Base-by-base conservation (phyloP, 2,797 vertebrate species). In the Percopsis omiscomaycus region DNA sequence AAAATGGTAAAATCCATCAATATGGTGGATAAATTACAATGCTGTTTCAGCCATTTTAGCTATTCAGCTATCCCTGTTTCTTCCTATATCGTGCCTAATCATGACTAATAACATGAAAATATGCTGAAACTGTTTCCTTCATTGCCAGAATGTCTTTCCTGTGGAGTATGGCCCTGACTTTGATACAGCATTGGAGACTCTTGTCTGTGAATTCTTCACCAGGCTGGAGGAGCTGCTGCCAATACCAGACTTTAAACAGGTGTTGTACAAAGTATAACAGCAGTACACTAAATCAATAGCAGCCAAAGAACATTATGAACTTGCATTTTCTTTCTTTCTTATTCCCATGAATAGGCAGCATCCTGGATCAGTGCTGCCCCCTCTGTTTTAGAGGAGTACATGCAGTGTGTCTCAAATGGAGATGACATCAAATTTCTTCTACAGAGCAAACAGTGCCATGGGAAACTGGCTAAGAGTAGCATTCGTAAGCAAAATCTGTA, bases 171-270 rank as follows among this genome's bases (percentile, higher is more conserved):
- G 90, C 4, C 88, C 89, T 0, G 89, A 89, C 75, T 91, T 91
- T 8, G 90, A 91, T 77, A 90, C 88, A 0, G 90, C 90, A 0
- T 84, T 91, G 44, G 89, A 91, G 68, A 91, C 88, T 14, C 59
- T 91, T 6, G 90, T 91, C 60, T 89, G 86, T 80, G 89, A 91
- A 53, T 91, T 91, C 68, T 90, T 91, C 67, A 82, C 85, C 27
- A 77, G 90, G 64, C 73, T 91, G 3, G 90, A 91, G 64, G 90
- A 90, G 77, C 81, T 91, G 53, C 81, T 91, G 46, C 90, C 90
- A 14, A 85, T 91, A 44, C 90, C 90, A 66, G 90, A 91, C 69
- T 91, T 91, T 63, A 91, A 91, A 80, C 89, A 91, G 88, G 90
- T 57, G 8, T 37, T 88, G 55, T 10, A 45, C 16, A 22, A 0